Evolutionary conservation across 2,888 invertebrate species (phyloP).

Genomic region (Meliscaeva auricollis): DNA sequence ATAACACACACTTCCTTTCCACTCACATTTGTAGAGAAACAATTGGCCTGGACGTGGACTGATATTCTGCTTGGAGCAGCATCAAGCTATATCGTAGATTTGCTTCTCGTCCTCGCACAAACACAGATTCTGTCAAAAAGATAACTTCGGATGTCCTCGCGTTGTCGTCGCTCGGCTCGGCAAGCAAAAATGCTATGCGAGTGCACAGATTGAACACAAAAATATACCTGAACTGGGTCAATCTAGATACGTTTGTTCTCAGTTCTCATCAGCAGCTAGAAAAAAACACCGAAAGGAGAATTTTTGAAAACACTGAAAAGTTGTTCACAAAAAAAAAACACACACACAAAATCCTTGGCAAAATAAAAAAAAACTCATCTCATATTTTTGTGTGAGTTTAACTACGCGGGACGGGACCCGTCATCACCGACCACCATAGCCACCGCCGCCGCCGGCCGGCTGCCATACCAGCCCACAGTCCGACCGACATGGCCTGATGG

Average conservation of each 20-base stretch:
- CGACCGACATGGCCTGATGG: not conserved
- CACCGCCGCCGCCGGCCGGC: not conserved
- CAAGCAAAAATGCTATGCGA: slow-evolving; percentile 49
- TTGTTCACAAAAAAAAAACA: slow-evolving; percentile 17
- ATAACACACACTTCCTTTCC: slow-evolving; percentile 27
- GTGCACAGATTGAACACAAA: slow-evolving; percentile 70
- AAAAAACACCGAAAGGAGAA: slow-evolving; percentile 32
- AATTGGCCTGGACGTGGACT: slow-evolving; percentile 58
- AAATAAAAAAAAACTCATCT: slow-evolving; percentile 41
- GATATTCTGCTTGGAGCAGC: slow-evolving; percentile 13
- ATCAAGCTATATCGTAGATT: slow-evolving; percentile 15
- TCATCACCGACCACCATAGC: too few species aligned
- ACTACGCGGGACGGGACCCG: slow-evolving; percentile 19
- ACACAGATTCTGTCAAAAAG: slow-evolving; percentile 61
- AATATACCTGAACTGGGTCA: slow-evolving; percentile 73
- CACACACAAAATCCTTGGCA: slow-evolving; percentile 2
- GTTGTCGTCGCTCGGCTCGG: slow-evolving; percentile 44
- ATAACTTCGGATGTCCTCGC: slow-evolving; percentile 64
- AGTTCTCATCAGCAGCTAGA: slow-evolving; percentile 11
- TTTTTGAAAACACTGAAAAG: slow-evolving; percentile 42
- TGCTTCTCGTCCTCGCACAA: slow-evolving; percentile 43
- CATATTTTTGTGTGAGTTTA: slow-evolving; percentile 49
- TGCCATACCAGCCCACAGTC: not conserved
- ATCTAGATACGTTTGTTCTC: slow-evolving; percentile 74
- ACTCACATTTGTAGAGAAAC: slow-evolving; percentile 40